Base-by-base conservation (phyloP, 1,140 invertebrate genomes). In the Zaprionus lachaisei region DNA sequence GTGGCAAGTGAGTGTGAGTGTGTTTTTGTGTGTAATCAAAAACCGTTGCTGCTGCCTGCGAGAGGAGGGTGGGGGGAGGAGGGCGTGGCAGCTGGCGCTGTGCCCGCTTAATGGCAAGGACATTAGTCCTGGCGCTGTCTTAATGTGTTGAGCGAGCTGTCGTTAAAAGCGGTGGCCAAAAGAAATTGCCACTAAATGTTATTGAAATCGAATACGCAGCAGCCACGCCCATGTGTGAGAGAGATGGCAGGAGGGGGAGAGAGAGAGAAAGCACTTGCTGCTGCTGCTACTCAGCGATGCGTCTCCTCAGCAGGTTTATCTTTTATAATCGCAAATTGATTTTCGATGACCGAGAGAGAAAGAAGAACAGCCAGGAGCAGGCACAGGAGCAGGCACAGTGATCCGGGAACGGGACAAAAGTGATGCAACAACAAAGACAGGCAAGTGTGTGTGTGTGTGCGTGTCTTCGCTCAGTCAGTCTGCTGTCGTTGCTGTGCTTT, bases 141-240 rank as follows among this genome's bases (percentile, higher is more conserved):
- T 78, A 81, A 81, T 76, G 76, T 60, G 63, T 72, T 66, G 73
- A 57, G 80, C 72, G 38, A n/a, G 38, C 38, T 83, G 70, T 81
- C 82, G 78, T 84, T 84, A 84, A 84, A 76, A 75, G 82, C 83
- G 75, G 26, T 64, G 62, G 70, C 51, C 66, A 67, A 77, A 77
- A 77, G 80, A 80, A 86, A 86, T 82, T 86, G 83, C 83, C 83
- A 89, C 83, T 87, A 78, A 87, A 83, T 87, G 83, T 75, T 87
- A 80, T 89, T 89, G 84, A 83, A 89, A 87, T 83, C 80, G 83
- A 83, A 87, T 81, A 80, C 17, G 38, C 26, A 34, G 20, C 56
- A 49, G 72, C 51, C 72, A 61, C 64, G 44, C 64, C 56, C 64
- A 56, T 47, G 41, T 47, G 41, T 47, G 47, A 22, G 4, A 12